Evolutionary conservation across 1,140 invertebrate genomes (phyloP).

Genomic region (Diorhabda carinulata): DNA sequence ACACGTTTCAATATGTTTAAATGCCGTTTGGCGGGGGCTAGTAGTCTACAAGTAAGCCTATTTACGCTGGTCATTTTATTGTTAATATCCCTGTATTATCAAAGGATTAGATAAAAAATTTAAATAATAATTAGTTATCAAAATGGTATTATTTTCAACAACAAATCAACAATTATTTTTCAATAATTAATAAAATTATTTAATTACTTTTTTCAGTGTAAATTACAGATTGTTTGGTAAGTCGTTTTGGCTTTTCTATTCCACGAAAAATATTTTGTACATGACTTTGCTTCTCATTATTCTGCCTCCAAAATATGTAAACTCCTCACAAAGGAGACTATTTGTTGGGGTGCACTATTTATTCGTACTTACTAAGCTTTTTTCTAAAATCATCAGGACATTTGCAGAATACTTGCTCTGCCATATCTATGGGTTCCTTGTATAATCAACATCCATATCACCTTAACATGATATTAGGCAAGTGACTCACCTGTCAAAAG

Average conservation of each 20-base stretch:
- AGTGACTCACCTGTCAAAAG: too few relatives aligned
- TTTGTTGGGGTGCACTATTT: too few relatives aligned
- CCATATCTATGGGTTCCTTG: too few relatives aligned
- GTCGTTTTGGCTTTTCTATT: background rate
- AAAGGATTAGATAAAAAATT: conserved; percentile 16
- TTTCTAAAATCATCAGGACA: too few relatives aligned
- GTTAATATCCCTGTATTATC: conserved; percentile 27
- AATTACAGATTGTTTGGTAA: background rate
- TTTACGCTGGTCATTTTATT: conserved; percentile 27
- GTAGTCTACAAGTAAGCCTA: conserved; percentile 31
- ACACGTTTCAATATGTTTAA: conserved; percentile 86
- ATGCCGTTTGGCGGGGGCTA: conserved; percentile 83
- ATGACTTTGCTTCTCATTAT: too few relatives aligned
- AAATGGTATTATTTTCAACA: background rate
- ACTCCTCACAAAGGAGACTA: too few relatives aligned
- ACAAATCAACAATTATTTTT: background rate
- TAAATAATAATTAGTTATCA: background rate
- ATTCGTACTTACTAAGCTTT: too few relatives aligned
- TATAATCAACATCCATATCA: too few relatives aligned
- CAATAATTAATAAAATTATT: background rate
- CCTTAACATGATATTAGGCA: too few relatives aligned
- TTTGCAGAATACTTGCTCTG: too few relatives aligned
- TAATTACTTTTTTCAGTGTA: background rate
- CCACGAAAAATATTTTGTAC: background rate
- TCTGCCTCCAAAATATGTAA: too few relatives aligned